Evolutionary conservation across 2,113 vertebrate species (phyloP).

Genomic region (Nycticryphes semicollaris): DNA sequence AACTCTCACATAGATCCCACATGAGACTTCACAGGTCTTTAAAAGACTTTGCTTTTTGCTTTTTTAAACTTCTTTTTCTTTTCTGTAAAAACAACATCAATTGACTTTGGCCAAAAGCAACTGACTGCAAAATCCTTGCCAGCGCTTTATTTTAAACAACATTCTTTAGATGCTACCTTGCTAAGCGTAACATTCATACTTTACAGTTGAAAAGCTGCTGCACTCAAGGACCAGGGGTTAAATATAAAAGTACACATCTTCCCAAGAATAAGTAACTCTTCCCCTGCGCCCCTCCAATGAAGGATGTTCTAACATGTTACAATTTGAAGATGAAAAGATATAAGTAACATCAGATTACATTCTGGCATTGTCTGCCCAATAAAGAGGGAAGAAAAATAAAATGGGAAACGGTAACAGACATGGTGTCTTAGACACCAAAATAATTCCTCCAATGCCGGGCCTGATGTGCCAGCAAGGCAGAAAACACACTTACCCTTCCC

Average conservation of each 20-base stretch:
- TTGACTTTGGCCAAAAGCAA: background rate
- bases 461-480: background rate
- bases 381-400: background rate
- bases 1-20: background rate
- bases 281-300: background rate
- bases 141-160: background rate
- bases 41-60: background rate
- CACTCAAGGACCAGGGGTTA: background rate
- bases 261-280: background rate
- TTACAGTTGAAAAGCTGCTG: background rate
- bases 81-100: background rate
- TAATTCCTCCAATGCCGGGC: background rate
- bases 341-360: background rate
- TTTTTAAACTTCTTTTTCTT: background rate
- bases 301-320: accelerated
- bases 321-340: background rate
- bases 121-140: background rate
- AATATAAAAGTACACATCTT: background rate
- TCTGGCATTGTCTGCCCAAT: background rate
- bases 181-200: background rate
- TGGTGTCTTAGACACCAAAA: background rate
- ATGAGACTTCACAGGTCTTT: background rate
- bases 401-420: background rate
- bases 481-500: background rate
- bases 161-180: background rate